These are phyloP conservation scores for Autographa gamma DNA, from an alignment of 2,888 invertebrate genomes.

Conservation along the genomic window DNA sequence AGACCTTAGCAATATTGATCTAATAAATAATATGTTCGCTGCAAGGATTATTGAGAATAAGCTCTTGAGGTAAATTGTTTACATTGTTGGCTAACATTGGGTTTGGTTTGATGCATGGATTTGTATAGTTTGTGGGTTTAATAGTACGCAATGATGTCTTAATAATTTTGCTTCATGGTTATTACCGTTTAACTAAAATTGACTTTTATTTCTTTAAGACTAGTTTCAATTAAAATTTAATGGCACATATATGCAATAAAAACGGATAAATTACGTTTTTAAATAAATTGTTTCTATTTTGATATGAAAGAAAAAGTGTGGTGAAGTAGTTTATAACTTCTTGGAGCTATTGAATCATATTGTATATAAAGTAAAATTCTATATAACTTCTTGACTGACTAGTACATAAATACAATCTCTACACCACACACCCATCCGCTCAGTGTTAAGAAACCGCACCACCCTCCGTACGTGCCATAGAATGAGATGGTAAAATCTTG, in stretches of 20 bases:
- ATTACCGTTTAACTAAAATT: too few species aligned
- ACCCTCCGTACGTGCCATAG: constrained; percentile 46
- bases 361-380: too few species aligned
- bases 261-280: too few species aligned
- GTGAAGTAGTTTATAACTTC: too few species aligned
- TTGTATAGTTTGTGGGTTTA: neutral
- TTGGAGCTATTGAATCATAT: too few species aligned
- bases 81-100: constrained; percentile 52
- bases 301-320: too few species aligned
- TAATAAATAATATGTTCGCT: constrained; percentile 83
- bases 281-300: too few species aligned
- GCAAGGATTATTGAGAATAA: constrained; percentile 78
- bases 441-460: constrained; percentile 56
- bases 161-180: neutral
- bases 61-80: constrained; percentile 72
- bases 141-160: too few species aligned
- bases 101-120: constrained; percentile 12
- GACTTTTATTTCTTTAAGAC: too few species aligned
- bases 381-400: too few species aligned
- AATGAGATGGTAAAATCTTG: constrained; percentile 75
- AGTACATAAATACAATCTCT: neutral
- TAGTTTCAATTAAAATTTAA: too few species aligned
- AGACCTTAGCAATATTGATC: constrained; percentile 85
- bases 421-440: constrained; percentile 20
- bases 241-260: too few species aligned